These are phyloP conservation scores for Siniperca chuatsi DNA, from an alignment of 2,113 vertebrate genomes.

Conservation along the genomic window DNA sequence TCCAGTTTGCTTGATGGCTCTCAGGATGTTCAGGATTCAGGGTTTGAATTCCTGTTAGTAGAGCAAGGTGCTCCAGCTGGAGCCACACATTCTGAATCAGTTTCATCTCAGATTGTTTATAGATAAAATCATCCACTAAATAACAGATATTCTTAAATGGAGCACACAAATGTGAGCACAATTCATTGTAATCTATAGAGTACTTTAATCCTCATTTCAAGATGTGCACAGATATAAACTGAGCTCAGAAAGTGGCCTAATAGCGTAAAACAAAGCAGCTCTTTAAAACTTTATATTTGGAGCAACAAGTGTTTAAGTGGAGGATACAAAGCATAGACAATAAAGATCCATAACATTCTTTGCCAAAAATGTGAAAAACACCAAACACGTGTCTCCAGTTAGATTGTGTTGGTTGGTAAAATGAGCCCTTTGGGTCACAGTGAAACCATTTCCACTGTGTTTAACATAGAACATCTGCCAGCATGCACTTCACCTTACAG, in stretches of 20 bases:
- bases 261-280: neutral
- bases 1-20: neutral
- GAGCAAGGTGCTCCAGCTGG: neutral
- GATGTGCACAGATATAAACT: neutral
- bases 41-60: neutral
- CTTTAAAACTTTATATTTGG: neutral
- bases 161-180: neutral
- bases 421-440: conserved; percentile 38
- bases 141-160: neutral
- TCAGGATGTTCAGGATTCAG: neutral
- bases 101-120: neutral
- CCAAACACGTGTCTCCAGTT: neutral
- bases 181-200: neutral
- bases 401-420: conserved; percentile 16
- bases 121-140: neutral
- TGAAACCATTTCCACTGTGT: conserved; percentile 28
- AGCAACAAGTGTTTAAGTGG: neutral
- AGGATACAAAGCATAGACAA: neutral
- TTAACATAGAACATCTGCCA: conserved; percentile 55
- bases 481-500: conserved; percentile 10
- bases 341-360: neutral
- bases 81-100: neutral
- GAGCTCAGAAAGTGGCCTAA: neutral
- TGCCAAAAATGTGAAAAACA: conserved; percentile 2
- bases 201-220: neutral